phyloP scores from a whole-genome alignment of 2,888 invertebrate species.

The Ceriagrion tenellum region DNA sequence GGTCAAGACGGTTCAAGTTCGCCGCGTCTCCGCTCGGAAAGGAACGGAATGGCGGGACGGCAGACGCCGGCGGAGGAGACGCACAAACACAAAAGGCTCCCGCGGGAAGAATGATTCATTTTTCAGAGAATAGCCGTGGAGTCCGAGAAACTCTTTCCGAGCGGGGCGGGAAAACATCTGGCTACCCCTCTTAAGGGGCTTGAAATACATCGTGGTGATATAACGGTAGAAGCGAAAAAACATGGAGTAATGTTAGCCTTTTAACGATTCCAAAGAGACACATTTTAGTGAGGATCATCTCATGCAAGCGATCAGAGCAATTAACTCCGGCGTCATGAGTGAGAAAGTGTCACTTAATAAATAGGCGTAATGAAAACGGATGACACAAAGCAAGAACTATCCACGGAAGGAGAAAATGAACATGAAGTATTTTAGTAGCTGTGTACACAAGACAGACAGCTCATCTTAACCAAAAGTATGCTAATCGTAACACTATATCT shows the following conservation, averaged over 20 bases:
- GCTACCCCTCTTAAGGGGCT: background rate
- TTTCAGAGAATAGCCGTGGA: background rate
- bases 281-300: background rate
- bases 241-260: background rate
- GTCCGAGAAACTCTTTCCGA: background rate
- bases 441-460: too few species aligned
- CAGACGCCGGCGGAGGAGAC: background rate
- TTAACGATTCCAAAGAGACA: background rate
- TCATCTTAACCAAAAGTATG: too few species aligned
- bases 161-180: background rate
- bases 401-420: too few species aligned
- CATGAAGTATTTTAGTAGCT: background rate
- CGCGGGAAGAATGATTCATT: background rate
- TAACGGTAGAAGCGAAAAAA: background rate
- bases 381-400: background rate
- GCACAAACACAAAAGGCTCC: background rate
- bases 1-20: slow-evolving; percentile 23
- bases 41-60: background rate
- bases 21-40: background rate
- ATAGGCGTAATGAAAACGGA: slow-evolving; percentile 12
- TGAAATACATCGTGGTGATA: background rate
- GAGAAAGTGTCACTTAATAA: background rate
- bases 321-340: background rate
- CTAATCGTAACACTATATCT: too few species aligned
- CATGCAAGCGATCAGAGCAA: background rate